phyloP scores from a whole-genome alignment of 1,140 invertebrate species.

The Solen grandis region DNA sequence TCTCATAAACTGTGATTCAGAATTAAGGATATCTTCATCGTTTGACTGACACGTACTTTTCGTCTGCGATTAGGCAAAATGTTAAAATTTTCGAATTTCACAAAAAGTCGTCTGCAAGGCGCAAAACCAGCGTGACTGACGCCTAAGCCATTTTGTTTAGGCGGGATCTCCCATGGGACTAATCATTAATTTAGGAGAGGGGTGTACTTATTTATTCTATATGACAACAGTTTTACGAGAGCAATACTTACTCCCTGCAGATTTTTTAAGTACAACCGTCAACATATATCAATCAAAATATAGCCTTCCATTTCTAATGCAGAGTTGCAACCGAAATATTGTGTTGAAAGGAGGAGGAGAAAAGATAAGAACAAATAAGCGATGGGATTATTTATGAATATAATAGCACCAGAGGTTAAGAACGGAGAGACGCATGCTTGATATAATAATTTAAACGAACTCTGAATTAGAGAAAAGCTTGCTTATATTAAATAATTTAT shows the following conservation, averaged over 20 bases:
- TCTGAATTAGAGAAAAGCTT: too few relatives aligned
- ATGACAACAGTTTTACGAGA: slow-evolving; percentile 57
- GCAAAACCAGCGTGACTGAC: slow-evolving; percentile 41
- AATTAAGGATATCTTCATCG: background rate
- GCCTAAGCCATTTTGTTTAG: slow-evolving; percentile 52
- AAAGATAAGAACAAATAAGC: too few relatives aligned
- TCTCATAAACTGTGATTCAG: background rate
- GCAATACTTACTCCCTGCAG: slow-evolving; percentile 39
- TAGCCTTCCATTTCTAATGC: background rate
- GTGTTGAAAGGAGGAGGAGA: too few relatives aligned
- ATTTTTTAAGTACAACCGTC: slow-evolving; percentile 46
- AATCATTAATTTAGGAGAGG: slow-evolving; percentile 35
- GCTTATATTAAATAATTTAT: too few relatives aligned
- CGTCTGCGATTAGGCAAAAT: slow-evolving; percentile 38
- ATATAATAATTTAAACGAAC: too few relatives aligned
- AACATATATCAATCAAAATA: slow-evolving; percentile 46
- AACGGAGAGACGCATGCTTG: too few relatives aligned
- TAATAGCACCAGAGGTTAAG: too few relatives aligned
- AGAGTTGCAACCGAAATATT: too few relatives aligned
- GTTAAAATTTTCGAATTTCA: slow-evolving; percentile 44
- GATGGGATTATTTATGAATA: too few relatives aligned
- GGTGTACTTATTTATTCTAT: slow-evolving; percentile 37
- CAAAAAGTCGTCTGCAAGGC: slow-evolving; percentile 41
- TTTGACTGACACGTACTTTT: slow-evolving; percentile 52
- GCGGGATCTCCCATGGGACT: slow-evolving; percentile 43